A percentile compares a stretch with the other conserved stretches of the same genome.
These are phyloP conservation scores for Limnothrissa miodon DNA, from an alignment of 2,113 vertebrate species.

Conservation along the genomic window DNA sequence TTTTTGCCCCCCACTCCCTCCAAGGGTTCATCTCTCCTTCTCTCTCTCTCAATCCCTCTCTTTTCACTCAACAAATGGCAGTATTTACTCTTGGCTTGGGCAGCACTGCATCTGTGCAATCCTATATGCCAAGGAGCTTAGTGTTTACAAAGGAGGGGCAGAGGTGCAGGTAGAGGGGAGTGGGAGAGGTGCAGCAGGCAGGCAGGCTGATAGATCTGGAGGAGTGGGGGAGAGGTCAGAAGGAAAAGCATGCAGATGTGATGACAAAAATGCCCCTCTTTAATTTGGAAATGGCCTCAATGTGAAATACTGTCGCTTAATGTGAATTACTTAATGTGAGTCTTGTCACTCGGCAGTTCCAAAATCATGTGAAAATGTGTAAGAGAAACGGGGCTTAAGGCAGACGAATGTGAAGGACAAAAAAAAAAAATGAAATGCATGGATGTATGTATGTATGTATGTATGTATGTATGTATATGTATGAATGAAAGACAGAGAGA, in stretches of 20 bases:
- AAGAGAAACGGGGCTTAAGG: too few species aligned
- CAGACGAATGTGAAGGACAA: neutral
- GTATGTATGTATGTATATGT: too few species aligned
- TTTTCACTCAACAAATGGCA: constrained; percentile 12
- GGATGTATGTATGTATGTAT: too few species aligned
- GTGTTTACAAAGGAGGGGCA: constrained; percentile 31
- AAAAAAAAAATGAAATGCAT: neutral
- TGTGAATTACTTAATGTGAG: too few species aligned
- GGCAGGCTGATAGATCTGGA: neutral
- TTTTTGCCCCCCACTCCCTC: neutral
- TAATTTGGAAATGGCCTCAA: neutral
- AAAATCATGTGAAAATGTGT: neutral
- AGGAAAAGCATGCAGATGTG: neutral
- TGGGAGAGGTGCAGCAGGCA: neutral
- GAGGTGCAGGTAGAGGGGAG: constrained; percentile 14
- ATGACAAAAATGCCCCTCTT: constrained; percentile 3
- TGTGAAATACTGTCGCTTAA: neutral
- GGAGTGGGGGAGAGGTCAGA: neutral
- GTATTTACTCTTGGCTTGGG: constrained; percentile 31
- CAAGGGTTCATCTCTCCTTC: neutral
- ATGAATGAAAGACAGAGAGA: too few species aligned
- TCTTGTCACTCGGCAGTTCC: neutral
- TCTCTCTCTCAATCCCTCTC: neutral
- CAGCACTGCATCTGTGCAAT: constrained; percentile 16
- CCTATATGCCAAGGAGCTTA: constrained; percentile 24